Percentiles rank a stretch among this genome's conserved stretches.
Evolutionary conservation across 2,113 vertebrate genomes (phyloP).

Genomic region (Silurus asotus): DNA sequence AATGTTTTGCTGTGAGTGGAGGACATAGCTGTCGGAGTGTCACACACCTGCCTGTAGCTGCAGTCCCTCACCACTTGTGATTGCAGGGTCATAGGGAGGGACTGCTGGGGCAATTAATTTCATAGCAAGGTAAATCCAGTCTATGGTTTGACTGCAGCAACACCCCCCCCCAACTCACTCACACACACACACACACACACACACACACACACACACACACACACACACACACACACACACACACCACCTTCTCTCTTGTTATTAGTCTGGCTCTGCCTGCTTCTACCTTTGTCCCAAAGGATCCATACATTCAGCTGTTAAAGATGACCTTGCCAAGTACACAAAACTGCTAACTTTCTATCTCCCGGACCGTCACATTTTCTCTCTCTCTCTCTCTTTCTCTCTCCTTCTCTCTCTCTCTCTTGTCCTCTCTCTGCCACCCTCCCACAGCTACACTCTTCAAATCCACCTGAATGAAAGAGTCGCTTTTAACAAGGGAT

Average conservation of each 20-base stretch:
- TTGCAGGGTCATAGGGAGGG: slow-evolving; percentile 40
- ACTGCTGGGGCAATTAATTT: slow-evolving; percentile 61
- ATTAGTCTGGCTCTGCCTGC: slow-evolving; percentile 59
- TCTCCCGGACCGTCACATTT: slow-evolving; percentile 36
- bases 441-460: slow-evolving; percentile 40
- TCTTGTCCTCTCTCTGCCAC: slow-evolving; percentile 25
- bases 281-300: slow-evolving; percentile 59
- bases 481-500: slow-evolving; percentile 44
- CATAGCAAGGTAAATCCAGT: slow-evolving; percentile 57
- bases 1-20: neutral
- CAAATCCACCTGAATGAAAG: slow-evolving; percentile 52
- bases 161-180: neutral
- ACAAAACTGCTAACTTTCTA: slow-evolving; percentile 60
- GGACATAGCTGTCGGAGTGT: slow-evolving; percentile 25
- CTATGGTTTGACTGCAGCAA: slow-evolving; percentile 42
- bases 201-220: no score
- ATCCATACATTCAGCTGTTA: slow-evolving; percentile 59
- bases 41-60: slow-evolving; percentile 22
- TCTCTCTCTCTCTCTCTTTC: slow-evolving; percentile 36
- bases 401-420: slow-evolving; percentile 19
- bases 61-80: slow-evolving; percentile 21
- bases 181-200: no score
- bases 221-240: no score
- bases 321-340: slow-evolving; percentile 66
- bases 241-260: slow-evolving; percentile 45